Percentiles rank a stretch among this genome's conserved stretches.
Conservation (phyloP, 2,113 vertebrate species). For the Gallinago undulata region DNA sequence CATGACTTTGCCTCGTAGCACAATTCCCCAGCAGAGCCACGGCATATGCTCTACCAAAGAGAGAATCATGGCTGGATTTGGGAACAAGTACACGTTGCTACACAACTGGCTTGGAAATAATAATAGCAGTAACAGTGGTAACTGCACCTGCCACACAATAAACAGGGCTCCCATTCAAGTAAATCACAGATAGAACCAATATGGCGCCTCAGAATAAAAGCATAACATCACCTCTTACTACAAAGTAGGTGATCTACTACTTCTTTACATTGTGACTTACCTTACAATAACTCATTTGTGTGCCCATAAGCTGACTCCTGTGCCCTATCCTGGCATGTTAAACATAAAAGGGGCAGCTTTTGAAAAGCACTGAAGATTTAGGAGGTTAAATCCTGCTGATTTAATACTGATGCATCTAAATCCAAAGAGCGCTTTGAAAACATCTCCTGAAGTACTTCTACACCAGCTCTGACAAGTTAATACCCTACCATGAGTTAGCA, state of each 20-base stretch:
- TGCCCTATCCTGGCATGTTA: neutral
- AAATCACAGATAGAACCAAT: neutral
- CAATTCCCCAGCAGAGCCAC: neutral
- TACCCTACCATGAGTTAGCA: slow-evolving; percentile 6
- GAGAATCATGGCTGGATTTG: neutral
- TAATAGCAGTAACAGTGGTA: neutral
- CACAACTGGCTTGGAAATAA: neutral
- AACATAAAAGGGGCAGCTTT: neutral
- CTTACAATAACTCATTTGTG: neutral
- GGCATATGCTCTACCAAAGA: neutral
- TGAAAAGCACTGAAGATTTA: neutral
- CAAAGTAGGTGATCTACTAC: neutral
- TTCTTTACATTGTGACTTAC: neutral
- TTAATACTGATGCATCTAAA: slow-evolving; percentile 20
- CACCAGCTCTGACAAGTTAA: slow-evolving; percentile 57
- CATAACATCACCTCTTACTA: neutral
- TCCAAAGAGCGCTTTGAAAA: slow-evolving; percentile 33
- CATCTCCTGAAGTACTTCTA: neutral
- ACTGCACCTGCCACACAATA: neutral
- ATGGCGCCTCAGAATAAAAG: neutral
- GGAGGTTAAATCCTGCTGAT: slow-evolving; percentile 26
- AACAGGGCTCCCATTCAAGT: neutral
- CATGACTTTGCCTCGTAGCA: neutral
- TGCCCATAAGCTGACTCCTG: neutral
- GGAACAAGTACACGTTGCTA: neutral